Evolutionary conservation across 2,113 vertebrate genomes (phyloP).

Genomic region (Gnathonemus echidnorhynchus): DNA sequence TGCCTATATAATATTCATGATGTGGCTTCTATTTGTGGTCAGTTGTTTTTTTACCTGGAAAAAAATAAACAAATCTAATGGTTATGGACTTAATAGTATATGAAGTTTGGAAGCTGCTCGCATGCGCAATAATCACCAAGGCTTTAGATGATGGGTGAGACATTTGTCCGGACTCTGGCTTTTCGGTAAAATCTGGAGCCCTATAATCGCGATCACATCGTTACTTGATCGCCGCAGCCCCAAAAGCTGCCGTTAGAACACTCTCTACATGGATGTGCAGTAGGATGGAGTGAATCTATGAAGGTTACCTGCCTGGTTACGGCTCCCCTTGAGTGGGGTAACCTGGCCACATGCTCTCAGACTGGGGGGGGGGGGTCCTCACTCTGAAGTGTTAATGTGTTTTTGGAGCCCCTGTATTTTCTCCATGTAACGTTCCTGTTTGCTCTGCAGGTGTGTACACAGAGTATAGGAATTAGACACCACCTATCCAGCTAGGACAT

Average conservation of each 20-base stretch:
- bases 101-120: neutral
- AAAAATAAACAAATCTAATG: neutral
- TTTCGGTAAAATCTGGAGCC: too few relatives aligned
- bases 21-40: neutral
- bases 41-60: neutral
- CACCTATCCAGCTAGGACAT: too few relatives aligned
- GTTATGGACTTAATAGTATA: slow-evolving; percentile 17
- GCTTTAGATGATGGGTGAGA: too few relatives aligned
- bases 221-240: too few relatives aligned
- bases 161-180: too few relatives aligned
- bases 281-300: neutral
- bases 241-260: neutral
- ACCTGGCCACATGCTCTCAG: slow-evolving; percentile 47
- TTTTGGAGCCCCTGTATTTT: neutral
- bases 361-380: slow-evolving; percentile 48
- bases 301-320: neutral
- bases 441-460: slow-evolving; percentile 11
- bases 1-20: neutral
- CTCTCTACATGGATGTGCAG: slow-evolving; percentile 29
- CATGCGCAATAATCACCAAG: too few relatives aligned
- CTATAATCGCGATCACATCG: too few relatives aligned
- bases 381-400: slow-evolving; percentile 62
- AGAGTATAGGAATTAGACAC: too few relatives aligned
- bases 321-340: slow-evolving; percentile 37
- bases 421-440: neutral